phyloP scores from a whole-genome alignment of 2,113 vertebrate species.

The Diadophis punctatus region DNA sequence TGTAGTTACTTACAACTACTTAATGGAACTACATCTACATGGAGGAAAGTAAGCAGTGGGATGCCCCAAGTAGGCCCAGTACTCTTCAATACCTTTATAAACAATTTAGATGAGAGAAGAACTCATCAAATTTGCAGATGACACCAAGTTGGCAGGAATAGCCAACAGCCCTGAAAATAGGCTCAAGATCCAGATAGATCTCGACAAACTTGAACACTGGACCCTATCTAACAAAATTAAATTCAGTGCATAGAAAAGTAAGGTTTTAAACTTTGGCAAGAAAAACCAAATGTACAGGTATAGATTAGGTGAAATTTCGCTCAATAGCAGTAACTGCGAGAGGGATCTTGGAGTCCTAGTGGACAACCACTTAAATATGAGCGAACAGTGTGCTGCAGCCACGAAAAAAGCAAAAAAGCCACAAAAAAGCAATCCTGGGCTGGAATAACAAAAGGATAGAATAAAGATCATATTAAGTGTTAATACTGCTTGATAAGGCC shows the following conservation, averaged over 20 bases:
- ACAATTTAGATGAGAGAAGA: not conserved
- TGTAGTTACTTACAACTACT: not conserved
- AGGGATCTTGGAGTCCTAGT: not conserved
- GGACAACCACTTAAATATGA: not conserved
- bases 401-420: not conserved
- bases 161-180: not conserved
- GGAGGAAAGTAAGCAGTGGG: not conserved
- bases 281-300: not conserved
- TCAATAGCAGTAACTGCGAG: not conserved
- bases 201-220: not conserved
- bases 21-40: not conserved
- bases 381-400: not conserved
- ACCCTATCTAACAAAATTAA: not conserved
- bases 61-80: not conserved
- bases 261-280: not conserved
- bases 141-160: not conserved
- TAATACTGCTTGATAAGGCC: too few relatives aligned
- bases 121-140: not conserved
- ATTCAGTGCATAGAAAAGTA: not conserved
- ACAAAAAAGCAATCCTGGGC: not conserved
- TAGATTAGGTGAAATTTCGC: not conserved
- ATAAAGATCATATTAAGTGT: too few relatives aligned
- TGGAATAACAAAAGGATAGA: too few relatives aligned
- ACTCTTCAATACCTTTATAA: not conserved
- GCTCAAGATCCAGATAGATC: not conserved